Conservation (phyloP, 2,888 invertebrate genomes). For the Hydrotaea diabolus region DNA sequence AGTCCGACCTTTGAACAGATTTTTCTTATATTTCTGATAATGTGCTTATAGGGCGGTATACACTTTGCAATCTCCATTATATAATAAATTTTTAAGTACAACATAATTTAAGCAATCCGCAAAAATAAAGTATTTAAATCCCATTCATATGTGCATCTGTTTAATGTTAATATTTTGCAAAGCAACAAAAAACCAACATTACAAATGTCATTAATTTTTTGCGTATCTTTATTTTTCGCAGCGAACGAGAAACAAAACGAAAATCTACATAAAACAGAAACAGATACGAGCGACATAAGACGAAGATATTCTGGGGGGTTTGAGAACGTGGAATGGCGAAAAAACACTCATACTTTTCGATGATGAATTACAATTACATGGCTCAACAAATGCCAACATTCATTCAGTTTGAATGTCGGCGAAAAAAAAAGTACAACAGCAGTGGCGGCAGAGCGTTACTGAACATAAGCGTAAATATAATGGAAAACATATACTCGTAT, state of each 20-base stretch:
- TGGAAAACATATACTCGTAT: background rate
- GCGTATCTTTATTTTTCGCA: constrained; percentile 6
- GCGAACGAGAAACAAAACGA: background rate
- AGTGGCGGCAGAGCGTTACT: background rate
- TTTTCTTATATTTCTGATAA: no score
- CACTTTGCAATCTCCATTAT: no score
- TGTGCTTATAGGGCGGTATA: no score
- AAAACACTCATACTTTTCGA: constrained; percentile 29
- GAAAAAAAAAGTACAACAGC: background rate
- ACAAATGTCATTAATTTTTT: constrained; percentile 51
- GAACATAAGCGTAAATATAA: constrained; percentile 14
- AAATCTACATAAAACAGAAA: constrained; percentile 20
- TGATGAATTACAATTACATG: constrained; percentile 64
- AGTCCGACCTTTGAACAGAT: no score
- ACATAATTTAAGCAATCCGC: background rate
- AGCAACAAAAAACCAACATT: constrained; percentile 13
- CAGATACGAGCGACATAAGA: background rate
- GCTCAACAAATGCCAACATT: constrained; percentile 57
- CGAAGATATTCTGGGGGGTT: background rate
- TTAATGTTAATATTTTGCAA: constrained; percentile 28
- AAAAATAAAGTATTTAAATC: background rate
- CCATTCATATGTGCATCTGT: constrained; percentile 21
- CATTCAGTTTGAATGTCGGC: constrained; percentile 39
- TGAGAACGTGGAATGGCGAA: background rate
- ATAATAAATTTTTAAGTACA: no score